Evolutionary conservation across 2,888 invertebrate genomes (phyloP).

Genomic region (Drosophila paracracens): DNA sequence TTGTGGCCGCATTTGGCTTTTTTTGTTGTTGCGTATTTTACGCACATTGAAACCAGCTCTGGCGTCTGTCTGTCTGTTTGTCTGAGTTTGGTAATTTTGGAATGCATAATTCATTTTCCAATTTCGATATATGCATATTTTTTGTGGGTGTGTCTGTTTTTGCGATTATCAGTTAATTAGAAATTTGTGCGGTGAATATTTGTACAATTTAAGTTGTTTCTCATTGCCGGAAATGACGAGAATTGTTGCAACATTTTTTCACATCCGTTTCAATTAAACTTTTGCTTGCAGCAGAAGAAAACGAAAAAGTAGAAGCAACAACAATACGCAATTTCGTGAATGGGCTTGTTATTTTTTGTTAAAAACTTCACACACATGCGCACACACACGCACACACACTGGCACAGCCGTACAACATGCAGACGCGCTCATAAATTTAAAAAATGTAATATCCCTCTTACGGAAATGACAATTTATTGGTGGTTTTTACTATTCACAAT

Average conservation of each 20-base stretch:
- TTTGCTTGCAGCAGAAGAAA: slow-evolving; percentile 33
- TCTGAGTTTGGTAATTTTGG: slow-evolving; percentile 36
- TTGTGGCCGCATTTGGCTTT: slow-evolving; percentile 44
- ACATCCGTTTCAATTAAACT: slow-evolving; percentile 76
- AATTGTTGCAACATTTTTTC: slow-evolving; percentile 53
- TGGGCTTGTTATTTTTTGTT: slow-evolving; percentile 53
- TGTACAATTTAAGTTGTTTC: slow-evolving; percentile 50
- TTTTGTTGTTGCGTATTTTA: slow-evolving; percentile 29
- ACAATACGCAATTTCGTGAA: slow-evolving; percentile 42
- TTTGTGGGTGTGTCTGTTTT: slow-evolving; percentile 6
- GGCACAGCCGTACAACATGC: slow-evolving; percentile 18
- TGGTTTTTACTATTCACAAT: slow-evolving; percentile 80
- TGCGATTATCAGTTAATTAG: slow-evolving; percentile 75
- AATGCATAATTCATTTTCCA: slow-evolving; percentile 55
- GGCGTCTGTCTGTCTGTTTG: slow-evolving; percentile 25
- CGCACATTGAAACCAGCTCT: slow-evolving; percentile 26
- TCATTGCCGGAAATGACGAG: slow-evolving; percentile 56
- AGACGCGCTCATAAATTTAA: slow-evolving; percentile 75
- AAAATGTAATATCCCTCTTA: slow-evolving; percentile 81
- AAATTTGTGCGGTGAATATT: slow-evolving; percentile 48
- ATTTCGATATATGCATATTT: slow-evolving; percentile 17
- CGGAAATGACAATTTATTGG: slow-evolving; percentile 82
- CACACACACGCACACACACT: slow-evolving; percentile 7
- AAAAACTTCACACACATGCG: slow-evolving; percentile 36
- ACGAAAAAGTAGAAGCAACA: slow-evolving; percentile 9